Evolutionary conservation across 2,888 invertebrate genomes (phyloP).

Genomic region (Lepas anatifera): DNA sequence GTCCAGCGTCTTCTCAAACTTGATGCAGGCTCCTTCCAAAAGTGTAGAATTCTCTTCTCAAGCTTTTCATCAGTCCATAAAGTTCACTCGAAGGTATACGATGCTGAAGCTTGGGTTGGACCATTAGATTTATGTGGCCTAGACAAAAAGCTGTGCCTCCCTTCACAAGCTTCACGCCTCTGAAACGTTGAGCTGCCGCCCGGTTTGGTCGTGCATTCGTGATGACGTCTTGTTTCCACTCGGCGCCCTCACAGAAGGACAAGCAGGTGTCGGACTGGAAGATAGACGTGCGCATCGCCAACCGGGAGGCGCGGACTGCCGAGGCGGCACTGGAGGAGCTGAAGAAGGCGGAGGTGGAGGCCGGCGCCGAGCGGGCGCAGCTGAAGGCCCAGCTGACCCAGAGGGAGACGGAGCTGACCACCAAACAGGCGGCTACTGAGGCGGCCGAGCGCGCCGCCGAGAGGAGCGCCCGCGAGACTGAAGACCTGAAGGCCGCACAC

Average conservation of each 20-base stretch:
- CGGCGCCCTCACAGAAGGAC: conserved; percentile 35
- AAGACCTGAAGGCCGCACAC: conserved; percentile 21
- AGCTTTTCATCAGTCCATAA: too few relatives aligned
- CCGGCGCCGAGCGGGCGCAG: conserved; percentile 19
- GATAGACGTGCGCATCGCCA: conserved; percentile 48
- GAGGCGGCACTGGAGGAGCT: conserved; percentile 39
- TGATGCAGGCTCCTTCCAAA: too few relatives aligned
- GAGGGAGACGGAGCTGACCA: neutral
- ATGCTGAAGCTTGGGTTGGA: too few relatives aligned
- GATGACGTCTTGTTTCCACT: too few relatives aligned
- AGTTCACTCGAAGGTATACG: too few relatives aligned
- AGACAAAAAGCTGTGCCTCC: too few relatives aligned
- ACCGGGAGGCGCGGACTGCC: conserved; percentile 47
- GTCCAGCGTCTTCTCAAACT: too few relatives aligned
- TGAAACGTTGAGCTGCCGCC: too few relatives aligned
- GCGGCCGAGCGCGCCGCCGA: neutral
- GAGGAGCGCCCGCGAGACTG: neutral
- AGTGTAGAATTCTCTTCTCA: too few relatives aligned
- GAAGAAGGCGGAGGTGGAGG: conserved; percentile 29
- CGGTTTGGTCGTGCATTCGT: too few relatives aligned
- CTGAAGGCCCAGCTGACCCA: conserved; percentile 5
- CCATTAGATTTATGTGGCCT: too few relatives aligned
- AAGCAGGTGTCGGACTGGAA: conserved; percentile 50
- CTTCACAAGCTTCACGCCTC: too few relatives aligned
- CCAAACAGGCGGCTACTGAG: neutral